phyloP scores from a whole-genome alignment of 2,797 vertebrate species.

The Leptodactylus fallax region DNA sequence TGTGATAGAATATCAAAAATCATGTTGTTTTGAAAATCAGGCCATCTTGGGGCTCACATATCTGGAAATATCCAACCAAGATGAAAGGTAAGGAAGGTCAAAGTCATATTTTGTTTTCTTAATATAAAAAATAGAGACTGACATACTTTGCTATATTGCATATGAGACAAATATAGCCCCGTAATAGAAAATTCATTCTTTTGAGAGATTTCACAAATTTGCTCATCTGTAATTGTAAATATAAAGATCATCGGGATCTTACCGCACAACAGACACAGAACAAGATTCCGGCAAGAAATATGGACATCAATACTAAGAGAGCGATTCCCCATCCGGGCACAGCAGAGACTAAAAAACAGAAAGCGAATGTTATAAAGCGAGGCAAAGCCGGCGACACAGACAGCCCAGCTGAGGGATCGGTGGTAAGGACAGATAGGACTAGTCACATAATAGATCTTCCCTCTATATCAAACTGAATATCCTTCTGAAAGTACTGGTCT shows the following conservation, averaged over 20 bases:
- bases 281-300: constrained; percentile 20
- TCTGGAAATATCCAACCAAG: too few species aligned
- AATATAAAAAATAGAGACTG: too few species aligned
- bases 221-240: neutral
- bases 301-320: constrained; percentile 35
- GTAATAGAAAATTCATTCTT: neutral
- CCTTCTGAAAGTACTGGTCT: too few species aligned
- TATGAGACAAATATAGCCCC: neutral
- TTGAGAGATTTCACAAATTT: neutral
- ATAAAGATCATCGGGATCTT: neutral
- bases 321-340: constrained; percentile 51
- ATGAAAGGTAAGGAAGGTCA: too few species aligned
- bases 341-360: neutral
- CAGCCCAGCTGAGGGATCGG: neutral
- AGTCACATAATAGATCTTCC: too few species aligned
- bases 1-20: too few species aligned
- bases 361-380: neutral
- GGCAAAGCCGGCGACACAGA: neutral
- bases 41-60: too few species aligned
- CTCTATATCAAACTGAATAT: too few species aligned
- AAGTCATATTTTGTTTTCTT: too few species aligned
- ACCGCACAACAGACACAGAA: constrained; percentile 42
- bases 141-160: too few species aligned
- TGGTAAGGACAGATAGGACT: neutral
- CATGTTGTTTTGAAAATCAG: too few species aligned